These are phyloP conservation scores for Danaus chrysippus DNA, from an alignment of 2,888 invertebrate species.

Conservation along the genomic window DNA sequence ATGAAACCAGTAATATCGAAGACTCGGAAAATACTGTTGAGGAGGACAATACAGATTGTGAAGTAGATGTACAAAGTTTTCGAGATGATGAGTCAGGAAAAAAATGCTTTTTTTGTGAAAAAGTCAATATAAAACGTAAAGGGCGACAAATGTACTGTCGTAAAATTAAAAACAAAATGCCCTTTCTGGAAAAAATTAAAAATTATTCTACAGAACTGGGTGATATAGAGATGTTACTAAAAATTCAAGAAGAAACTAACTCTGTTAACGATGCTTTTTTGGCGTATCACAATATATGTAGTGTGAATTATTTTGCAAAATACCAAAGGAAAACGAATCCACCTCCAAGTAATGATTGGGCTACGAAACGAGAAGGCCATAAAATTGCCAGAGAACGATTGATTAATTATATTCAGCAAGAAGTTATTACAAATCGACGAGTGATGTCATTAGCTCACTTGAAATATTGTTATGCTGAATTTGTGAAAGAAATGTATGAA, in stretches of 20 bases:
- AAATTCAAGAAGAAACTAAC: slow-evolving; percentile 11
- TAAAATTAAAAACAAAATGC: slow-evolving; percentile 11
- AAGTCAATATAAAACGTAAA: slow-evolving; percentile 5
- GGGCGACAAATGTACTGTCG: slow-evolving; percentile 8
- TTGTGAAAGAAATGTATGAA: not conserved
- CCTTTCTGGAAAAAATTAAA: slow-evolving; percentile 11
- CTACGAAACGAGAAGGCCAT: not conserved
- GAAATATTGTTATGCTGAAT: slow-evolving; percentile 9
- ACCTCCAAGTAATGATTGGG: not conserved
- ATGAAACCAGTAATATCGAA: not conserved
- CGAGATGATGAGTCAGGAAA: slow-evolving; percentile 1
- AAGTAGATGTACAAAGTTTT: slow-evolving; percentile 4
- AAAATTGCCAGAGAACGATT: not conserved
- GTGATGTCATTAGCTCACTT: slow-evolving; percentile 4
- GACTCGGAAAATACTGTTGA: not conserved
- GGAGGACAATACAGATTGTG: not conserved
- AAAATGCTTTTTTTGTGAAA: not conserved
- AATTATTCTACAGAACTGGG: slow-evolving; percentile 10
- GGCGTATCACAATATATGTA: slow-evolving; percentile 10
- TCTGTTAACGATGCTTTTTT: slow-evolving; percentile 8
- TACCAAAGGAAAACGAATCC: slow-evolving; percentile 9
- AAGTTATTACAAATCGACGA: slow-evolving; percentile 6
- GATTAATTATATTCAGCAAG: not conserved
- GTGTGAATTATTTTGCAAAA: slow-evolving; percentile 11
- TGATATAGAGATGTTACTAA: slow-evolving; percentile 5